Evolutionary conservation across 2,113 vertebrate genomes (phyloP), one percentile per base, ranked within the genome.

Genomic region (Herpetotheres cachinnans): DNA sequence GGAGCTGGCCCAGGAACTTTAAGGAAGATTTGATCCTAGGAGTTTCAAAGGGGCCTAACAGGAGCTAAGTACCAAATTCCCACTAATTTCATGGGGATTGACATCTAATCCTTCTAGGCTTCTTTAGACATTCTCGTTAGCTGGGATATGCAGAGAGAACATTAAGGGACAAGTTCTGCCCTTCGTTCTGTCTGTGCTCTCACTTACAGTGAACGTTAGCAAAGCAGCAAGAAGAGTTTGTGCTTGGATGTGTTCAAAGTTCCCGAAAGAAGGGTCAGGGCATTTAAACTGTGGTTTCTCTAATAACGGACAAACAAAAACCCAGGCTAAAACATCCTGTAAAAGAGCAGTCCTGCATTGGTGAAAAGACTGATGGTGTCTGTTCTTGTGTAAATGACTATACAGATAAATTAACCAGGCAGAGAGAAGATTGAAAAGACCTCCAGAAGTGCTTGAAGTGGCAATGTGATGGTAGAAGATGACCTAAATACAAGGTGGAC

Each of bases 71-170:
- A 96, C 86, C 72, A 82, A 86, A 84, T 89, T 95, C 95, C 56
- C 80, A 54, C 61, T 44, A 63, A 94, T 94, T 95, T 94, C 80
- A 71, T 87, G 95, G 82, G 90, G 92, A 86, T 88, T 54, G 86
- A 47, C 0, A 0, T 62, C 55, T 93, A 94, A 96, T 95, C 90
- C 92, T 77, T 61, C 63, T 27, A 52, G 82, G 55, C 79, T 83
- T 73, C 76, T 86, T 52, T 42, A 86, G 82, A 69, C 62, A 52
- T 88, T 91, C 92, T 80, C 67, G 61, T 87, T 73, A 81, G 85
- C n/a, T 66, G 85, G 83, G 46, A 36, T 78, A 76, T 61, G 70
- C 22, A 32, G 32, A 52, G 67, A 54, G 47, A 86, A 71, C 61
- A 6, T 21, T 27, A 56, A 73, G 69, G 47, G 61, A 25, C 30